Evolutionary conservation across 1,140 invertebrate genomes (phyloP), one percentile per base, ranked within the genome.

Genomic region (Patella vulgata): DNA sequence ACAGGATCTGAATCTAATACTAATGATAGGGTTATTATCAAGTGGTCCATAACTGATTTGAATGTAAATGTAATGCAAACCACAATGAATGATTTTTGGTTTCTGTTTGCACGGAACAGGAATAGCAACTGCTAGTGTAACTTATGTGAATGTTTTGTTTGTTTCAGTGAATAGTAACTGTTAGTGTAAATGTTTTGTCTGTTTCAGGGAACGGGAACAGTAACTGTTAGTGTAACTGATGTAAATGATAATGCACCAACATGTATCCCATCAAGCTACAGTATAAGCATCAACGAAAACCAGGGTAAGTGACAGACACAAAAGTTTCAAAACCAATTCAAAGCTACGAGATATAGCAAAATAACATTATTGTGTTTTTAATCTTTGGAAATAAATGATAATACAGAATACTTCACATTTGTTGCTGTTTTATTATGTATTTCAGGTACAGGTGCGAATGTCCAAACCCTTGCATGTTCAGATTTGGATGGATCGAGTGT

Each of bases 231-330:
- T 5, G 73, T 78, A 11, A 23, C 19, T 11, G 70, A 78, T 48
- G 58, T 61, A 2, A 73, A 76, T 52, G 75, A 78, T 63, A 73
- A 68, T 42, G 31, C 63, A 2, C 75, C 75, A 14, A 47, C 53
- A 0, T 78, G 71, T 46, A 36, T 39, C 25, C 54, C 71, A n/a
- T 48, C 64, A 8, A 48, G 33, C 23, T 67, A 63, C 47, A 47
- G 57, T 3, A 2, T 57, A 9, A 46, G 39, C 11, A 44, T 71
- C 0, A 2, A 51, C 2, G 72, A 74, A 56, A 44, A 62, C 50
- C 54, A 44, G 19, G 33, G 69, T 71, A 57, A 60, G 59, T 62
- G 8, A n/a, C 6, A 21, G 9, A 17, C 25, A 2, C 12, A 23
- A n/a, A n/a, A n/a, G 39, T n/a, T 11, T 40, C 9, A 40, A 40